Base-by-base conservation (phyloP, 2,113 vertebrate genomes). In the Sialia sialis region DNA sequence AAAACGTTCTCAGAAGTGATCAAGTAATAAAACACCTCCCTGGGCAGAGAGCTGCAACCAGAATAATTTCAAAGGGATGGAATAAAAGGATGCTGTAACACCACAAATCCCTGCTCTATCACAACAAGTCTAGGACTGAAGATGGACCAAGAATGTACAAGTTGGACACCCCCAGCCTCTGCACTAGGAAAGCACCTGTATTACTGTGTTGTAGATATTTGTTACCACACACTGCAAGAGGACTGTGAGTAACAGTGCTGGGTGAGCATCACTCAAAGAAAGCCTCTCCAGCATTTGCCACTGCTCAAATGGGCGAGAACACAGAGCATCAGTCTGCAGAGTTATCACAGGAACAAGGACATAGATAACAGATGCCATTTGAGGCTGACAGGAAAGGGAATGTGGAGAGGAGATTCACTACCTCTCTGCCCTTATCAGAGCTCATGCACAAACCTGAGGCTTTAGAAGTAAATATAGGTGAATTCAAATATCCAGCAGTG, bases 1-100 rank as follows among this genome's bases (percentile, higher is more conserved):
- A 83, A 95, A 93, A 51, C 15, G 46, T 90, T 93, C 95, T 92
- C 94, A 93, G 90, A 78, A 90, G 59, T 21, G 34, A 94, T 58
- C 67, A 69, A 69, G 55, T 94, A 93, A 85, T 88, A 80, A 68
- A 91, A 68, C 10, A 74, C 46, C 59, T 93, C 63, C 75, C 72
- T 6, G 13, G 30, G 73, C 44, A 58, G 30, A 77, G 39, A 32
- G 23, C 51, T 77, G 46, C 78, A 54, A 80, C 25, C 51, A 76
- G 75, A 76, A 82, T 17, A 20, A 46, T 30, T 80, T 58, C 41
- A 76, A 94, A 92, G 34, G 38, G 51, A 73, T 26, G 12, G 54
- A 69, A 79, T 46, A 60, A 91, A 73, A 76, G 9, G 16, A 69
- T 34, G 75, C 49, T 19, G 75, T 83, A 72, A 69, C 34, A 87